Conservation (phyloP, 2,888 invertebrate species). For the Plagodis pulveraria region DNA sequence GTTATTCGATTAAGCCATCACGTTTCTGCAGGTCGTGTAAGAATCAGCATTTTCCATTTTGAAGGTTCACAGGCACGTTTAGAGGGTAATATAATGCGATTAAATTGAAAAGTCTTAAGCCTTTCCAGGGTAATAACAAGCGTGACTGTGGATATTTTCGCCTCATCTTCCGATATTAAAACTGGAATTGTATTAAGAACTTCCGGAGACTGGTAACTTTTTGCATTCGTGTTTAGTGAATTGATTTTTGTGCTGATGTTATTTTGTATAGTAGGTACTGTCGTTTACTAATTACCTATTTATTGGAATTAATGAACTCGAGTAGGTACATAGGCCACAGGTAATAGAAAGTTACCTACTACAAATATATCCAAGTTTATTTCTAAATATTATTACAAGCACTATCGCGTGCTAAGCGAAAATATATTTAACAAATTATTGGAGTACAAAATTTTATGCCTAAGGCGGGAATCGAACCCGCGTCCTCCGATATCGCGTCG, state of each 20-base stretch:
- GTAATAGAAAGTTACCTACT: too few relatives aligned
- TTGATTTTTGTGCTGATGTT: background rate
- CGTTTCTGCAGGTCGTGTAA: conserved; percentile 21
- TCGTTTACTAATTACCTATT: too few relatives aligned
- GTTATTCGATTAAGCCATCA: conserved; percentile 20
- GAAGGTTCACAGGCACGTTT: conserved; percentile 54
- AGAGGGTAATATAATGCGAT: conserved; percentile 74
- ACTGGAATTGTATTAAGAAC: conserved; percentile 27
- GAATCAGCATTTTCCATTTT: conserved; percentile 38
- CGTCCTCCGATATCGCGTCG: too few relatives aligned
- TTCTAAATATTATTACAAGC: too few relatives aligned
- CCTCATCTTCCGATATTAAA: conserved; percentile 74
- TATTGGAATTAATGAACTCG: too few relatives aligned
- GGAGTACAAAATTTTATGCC: too few relatives aligned
- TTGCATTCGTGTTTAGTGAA: background rate
- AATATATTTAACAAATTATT: too few relatives aligned
- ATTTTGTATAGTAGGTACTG: too few relatives aligned
- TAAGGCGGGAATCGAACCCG: too few relatives aligned
- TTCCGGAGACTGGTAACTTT: background rate
- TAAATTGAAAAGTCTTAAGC: conserved; percentile 75
- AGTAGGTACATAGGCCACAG: too few relatives aligned
- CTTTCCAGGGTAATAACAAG: conserved; percentile 72
- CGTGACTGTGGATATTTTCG: conserved; percentile 77
- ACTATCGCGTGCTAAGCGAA: too few relatives aligned
- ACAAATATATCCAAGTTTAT: too few relatives aligned